Evolutionary conservation across 2,113 vertebrate genomes (phyloP).

Genomic region (Tympanuchus pallidicinctus): DNA sequence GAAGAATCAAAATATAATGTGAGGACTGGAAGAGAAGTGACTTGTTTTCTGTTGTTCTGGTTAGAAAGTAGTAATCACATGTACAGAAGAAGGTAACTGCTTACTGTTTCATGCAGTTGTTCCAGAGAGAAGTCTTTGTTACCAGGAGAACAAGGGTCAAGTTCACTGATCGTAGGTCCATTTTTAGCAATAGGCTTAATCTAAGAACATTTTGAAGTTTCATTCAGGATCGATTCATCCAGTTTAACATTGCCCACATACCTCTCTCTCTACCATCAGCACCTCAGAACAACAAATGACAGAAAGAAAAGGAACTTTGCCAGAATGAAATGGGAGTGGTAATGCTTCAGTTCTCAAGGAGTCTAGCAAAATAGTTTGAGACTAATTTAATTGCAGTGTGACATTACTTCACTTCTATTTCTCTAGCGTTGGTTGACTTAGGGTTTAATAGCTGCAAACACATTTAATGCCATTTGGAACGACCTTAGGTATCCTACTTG

Average conservation of each 20-base stretch:
- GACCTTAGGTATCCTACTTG: neutral
- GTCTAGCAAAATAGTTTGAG: neutral
- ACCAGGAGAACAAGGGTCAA: neutral
- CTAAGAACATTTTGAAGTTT: neutral
- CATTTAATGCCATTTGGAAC: neutral
- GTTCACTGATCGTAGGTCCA: neutral
- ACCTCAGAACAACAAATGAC: neutral
- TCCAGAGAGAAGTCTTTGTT: constrained; percentile 27
- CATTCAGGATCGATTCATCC: neutral
- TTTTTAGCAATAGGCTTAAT: constrained; percentile 12
- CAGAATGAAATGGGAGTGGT: neutral
- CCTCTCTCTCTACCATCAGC: neutral
- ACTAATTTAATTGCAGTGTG: neutral
- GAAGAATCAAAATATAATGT: constrained; percentile 18
- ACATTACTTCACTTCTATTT: neutral
- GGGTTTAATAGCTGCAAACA: neutral
- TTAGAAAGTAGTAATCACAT: constrained; percentile 55
- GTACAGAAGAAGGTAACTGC: constrained; percentile 41
- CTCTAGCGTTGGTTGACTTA: neutral
- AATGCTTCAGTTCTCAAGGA: neutral
- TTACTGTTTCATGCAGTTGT: constrained; percentile 18
- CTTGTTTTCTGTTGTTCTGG: constrained; percentile 45
- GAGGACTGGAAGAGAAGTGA: constrained; percentile 17
- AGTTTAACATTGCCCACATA: neutral
- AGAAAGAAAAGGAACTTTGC: neutral